Conservation (phyloP, 1,140 invertebrate genomes). For the Scaptodrosophila lebanonensis region DNA sequence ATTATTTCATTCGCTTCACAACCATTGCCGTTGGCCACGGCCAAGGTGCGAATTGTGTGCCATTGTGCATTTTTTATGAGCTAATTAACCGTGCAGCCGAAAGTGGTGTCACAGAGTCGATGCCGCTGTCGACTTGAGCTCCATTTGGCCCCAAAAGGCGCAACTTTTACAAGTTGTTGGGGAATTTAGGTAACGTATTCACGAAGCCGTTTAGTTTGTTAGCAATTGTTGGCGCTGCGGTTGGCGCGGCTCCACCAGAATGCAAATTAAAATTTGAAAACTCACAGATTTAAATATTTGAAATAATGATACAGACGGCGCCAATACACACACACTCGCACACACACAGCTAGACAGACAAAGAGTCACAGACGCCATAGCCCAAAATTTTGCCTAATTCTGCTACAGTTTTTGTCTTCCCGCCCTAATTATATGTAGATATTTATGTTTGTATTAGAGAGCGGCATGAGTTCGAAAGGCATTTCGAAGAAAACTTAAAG, state of each 20-base stretch:
- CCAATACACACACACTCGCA: background rate
- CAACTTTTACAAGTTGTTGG: slow-evolving; percentile 18
- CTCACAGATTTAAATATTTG: slow-evolving; percentile 28
- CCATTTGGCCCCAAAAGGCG: background rate
- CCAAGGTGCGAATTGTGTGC: slow-evolving; percentile 66
- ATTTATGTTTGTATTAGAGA: too few relatives aligned
- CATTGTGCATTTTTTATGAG: slow-evolving; percentile 73
- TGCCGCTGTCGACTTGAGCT: too few relatives aligned
- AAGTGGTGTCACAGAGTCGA: too few relatives aligned
- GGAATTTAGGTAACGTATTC: slow-evolving; percentile 35
- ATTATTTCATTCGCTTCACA: slow-evolving; percentile 51
- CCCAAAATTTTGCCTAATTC: too few relatives aligned
- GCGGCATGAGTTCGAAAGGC: too few relatives aligned
- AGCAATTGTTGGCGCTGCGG: slow-evolving; percentile 14
- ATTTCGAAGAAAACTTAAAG: too few relatives aligned
- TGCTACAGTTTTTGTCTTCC: too few relatives aligned
- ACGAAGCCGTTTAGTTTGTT: slow-evolving; percentile 33
- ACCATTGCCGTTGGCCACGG: slow-evolving; percentile 9
- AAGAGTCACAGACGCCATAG: too few relatives aligned
- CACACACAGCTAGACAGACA: slow-evolving; percentile 1
- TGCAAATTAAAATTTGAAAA: too few relatives aligned
- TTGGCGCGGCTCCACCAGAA: too few relatives aligned
- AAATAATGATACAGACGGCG: too few relatives aligned
- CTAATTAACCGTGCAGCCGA: slow-evolving; percentile 63
- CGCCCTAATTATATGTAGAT: too few relatives aligned